Percentiles rank a stretch among this genome's conserved stretches.
phyloP scores from a whole-genome alignment of 2,888 invertebrate species.

The Cerastoderma edule region DNA sequence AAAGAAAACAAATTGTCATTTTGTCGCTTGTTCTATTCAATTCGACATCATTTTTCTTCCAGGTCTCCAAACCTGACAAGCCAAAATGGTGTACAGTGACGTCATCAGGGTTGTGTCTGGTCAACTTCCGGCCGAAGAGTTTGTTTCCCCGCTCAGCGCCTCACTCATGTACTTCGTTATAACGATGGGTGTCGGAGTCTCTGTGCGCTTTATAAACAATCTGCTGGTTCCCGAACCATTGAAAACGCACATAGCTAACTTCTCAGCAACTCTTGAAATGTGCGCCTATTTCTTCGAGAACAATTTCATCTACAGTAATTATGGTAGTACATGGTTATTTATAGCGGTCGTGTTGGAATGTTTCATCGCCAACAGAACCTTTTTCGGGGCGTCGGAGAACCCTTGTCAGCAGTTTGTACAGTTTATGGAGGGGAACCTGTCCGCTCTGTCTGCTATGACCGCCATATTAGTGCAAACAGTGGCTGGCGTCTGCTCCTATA shows the following conservation, averaged over 20 bases:
- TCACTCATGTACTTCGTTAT: constrained; percentile 73
- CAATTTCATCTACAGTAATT: constrained; percentile 77
- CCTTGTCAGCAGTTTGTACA: constrained; percentile 74
- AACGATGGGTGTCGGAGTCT: constrained; percentile 68
- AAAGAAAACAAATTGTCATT: too few relatives aligned
- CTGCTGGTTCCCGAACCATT: constrained; percentile 59
- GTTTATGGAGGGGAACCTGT: constrained; percentile 61
- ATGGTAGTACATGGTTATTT: constrained; percentile 73
- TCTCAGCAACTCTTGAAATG: constrained; percentile 76
- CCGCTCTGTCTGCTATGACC: constrained; percentile 52
- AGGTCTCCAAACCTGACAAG: too few relatives aligned
- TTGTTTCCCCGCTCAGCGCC: constrained; percentile 72
- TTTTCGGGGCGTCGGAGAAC: constrained; percentile 76
- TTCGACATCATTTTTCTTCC: too few relatives aligned
- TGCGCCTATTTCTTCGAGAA: constrained; percentile 80
- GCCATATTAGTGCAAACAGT: constrained; percentile 71
- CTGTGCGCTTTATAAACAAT: constrained; percentile 66
- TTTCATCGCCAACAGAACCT: constrained; percentile 74
- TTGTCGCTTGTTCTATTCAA: too few relatives aligned
- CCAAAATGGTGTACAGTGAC: constrained; percentile 53
- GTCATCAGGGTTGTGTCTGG: constrained; percentile 45
- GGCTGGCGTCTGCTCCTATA: constrained; percentile 76
- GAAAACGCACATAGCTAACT: constrained; percentile 69
- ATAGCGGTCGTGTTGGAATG: constrained; percentile 73
- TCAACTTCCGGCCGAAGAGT: constrained; percentile 64